Conservation (phyloP, 2,113 vertebrate species). For the Ameiurus melas region DNA sequence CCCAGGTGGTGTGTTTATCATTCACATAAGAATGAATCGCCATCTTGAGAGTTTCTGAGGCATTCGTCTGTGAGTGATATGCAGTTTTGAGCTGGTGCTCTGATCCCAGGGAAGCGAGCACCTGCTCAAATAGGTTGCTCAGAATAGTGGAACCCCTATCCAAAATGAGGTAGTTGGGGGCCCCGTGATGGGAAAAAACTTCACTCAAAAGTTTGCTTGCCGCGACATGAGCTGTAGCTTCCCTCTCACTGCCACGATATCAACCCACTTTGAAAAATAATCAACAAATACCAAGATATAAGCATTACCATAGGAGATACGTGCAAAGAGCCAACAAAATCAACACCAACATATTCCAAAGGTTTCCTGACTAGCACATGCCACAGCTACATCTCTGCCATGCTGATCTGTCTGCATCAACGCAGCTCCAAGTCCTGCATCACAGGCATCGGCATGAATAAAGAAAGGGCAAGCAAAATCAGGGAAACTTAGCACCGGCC, state of each 20-base stretch:
- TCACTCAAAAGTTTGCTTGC: not conserved
- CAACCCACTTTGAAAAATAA: conserved; percentile 30
- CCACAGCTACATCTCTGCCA: conserved; percentile 6
- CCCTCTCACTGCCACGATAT: conserved; percentile 5
- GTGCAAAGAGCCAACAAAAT: not conserved
- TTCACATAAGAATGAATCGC: not conserved
- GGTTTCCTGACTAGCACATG: not conserved
- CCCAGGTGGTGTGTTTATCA: not conserved
- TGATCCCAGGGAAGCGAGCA: not conserved
- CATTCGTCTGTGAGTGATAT: conserved; percentile 27
- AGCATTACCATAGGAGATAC: not conserved
- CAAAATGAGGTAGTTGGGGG: conserved; percentile 14
- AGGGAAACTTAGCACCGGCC: conserved; percentile 20
- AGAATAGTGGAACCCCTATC: conserved; percentile 29
- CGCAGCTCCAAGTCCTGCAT: not conserved
- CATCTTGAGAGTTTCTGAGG: not conserved
- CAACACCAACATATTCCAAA: not conserved
- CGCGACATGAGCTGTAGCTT: conserved; percentile 5
- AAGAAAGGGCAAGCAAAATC: conserved; percentile 24
- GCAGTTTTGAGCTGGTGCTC: conserved; percentile 26
- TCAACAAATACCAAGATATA: conserved; percentile 25
- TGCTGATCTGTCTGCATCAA: conserved; percentile 21
- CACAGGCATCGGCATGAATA: conserved; percentile 29
- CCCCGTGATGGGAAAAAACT: conserved; percentile 9
- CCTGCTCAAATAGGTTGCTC: conserved; percentile 13